Conservation (phyloP, 2,797 vertebrate genomes). For the Alosa sapidissima region DNA sequence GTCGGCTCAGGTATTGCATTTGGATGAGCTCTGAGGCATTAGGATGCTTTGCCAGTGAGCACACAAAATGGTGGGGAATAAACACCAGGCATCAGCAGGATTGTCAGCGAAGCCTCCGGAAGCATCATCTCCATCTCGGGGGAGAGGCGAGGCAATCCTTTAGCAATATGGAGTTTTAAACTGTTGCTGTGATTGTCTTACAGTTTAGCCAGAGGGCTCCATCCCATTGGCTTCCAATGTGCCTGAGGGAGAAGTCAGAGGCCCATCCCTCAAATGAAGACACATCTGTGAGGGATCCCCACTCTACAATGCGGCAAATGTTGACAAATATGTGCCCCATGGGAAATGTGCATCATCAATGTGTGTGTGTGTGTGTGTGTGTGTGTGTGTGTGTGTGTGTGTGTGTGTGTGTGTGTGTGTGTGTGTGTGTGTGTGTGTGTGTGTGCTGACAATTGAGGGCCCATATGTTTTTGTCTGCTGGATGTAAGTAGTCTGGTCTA, state of each 20-base stretch:
- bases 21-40: not conserved
- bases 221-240: not conserved
- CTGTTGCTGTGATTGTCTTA: constrained; percentile 8
- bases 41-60: not conserved
- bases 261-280: constrained; percentile 2
- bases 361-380: constrained; percentile 16
- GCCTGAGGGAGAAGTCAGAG: not conserved
- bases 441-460: not conserved
- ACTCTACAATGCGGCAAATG: not conserved
- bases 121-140: not conserved
- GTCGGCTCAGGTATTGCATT: constrained; percentile 10
- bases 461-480: not conserved
- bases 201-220: not conserved
- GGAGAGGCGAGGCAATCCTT: not conserved
- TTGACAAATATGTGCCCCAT: not conserved
- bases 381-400: constrained; percentile 5
- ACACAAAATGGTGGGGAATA: constrained; percentile 14
- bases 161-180: constrained; percentile 24
- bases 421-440: constrained; percentile 1
- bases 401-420: constrained; percentile 15
- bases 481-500: not conserved
- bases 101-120: constrained; percentile 7
- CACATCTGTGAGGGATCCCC: not conserved
- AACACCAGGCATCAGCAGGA: constrained; percentile 11
- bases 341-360: constrained; percentile 12